phyloP scores from a whole-genome alignment of 2,888 invertebrate genomes.

The Lucinisca nassula region DNA sequence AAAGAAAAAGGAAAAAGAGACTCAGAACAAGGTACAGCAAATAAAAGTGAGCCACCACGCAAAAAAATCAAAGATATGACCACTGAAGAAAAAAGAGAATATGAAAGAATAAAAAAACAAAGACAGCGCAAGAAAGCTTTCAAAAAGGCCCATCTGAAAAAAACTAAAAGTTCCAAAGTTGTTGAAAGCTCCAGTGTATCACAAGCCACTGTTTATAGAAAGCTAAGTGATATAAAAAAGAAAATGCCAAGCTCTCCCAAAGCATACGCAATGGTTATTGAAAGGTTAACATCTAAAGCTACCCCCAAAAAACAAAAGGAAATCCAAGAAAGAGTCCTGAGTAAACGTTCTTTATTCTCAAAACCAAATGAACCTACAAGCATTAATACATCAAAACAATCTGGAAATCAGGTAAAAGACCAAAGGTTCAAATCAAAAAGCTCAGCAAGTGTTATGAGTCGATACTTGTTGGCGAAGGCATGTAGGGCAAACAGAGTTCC shows the following conservation, averaged over 20 bases:
- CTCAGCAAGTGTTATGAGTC: not conserved
- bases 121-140: not conserved
- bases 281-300: not conserved
- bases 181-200: not conserved
- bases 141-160: not conserved
- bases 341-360: not conserved
- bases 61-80: constrained; percentile 13
- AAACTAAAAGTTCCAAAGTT: not conserved
- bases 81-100: not conserved
- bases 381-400: not conserved
- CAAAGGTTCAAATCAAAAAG: not conserved
- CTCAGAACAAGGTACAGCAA: not conserved
- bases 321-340: not conserved
- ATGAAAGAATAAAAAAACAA: not conserved
- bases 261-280: not conserved
- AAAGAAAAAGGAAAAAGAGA: constrained; percentile 11
- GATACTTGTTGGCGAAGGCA: constrained; percentile 4
- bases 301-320: constrained; percentile 3
- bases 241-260: constrained; percentile 3
- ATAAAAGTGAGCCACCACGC: not conserved
- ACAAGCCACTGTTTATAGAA: constrained; percentile 5
- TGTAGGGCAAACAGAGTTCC: not conserved
- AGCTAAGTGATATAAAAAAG: not conserved
- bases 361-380: not conserved
- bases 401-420: not conserved